Base-by-base conservation (phyloP, 2,113 vertebrate genomes). In the Marmota monax region DNA sequence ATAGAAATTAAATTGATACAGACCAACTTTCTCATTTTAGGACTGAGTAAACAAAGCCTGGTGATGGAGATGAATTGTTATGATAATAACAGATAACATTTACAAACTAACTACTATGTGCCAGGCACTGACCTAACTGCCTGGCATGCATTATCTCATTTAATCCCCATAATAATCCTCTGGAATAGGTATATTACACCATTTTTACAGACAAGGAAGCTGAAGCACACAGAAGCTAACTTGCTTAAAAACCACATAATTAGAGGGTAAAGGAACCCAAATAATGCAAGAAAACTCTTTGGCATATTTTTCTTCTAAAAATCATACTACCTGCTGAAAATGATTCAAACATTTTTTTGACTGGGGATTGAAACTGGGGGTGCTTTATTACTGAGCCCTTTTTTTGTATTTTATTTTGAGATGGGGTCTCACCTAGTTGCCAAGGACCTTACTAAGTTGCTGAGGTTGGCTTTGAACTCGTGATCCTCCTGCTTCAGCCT, bases 1-100 rank as follows among this genome's bases (percentile, higher is more conserved):
- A 94, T 94, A 94, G 58, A 74, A 94, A 95, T 95, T 91, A 88
- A 93, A 63, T 61, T 56, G 39, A 25, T 32, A 18, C 22, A 91
- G 53, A 74, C 32, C 32, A 72, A 23, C 25, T 88, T 85, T 20
- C 25, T 80, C 20, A 51, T 70, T 95, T 92, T 94, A 88, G 4
- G 74, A 8, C 82, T 92, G 32, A 90, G 12, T 37, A 83, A 92
- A 89, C 20, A 48, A 37, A 92, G 61, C 4, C 22, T 90, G 53
- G 87, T 78, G 27, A 90, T 56, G 27, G 56, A 48, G 56, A 79
- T 88, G 17, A 96, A 90, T 29, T 93, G 5, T 78, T 93, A 79
- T 37, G 18, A 79, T 70, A 79, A 73, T n/a, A 82, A 92, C n/a
- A 65, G 23, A 34, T 74, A 92, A 29, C 18, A 74, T 45, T 70